These are phyloP conservation scores for Acronicta alni DNA, from an alignment of 2,888 invertebrate species.

Conservation along the genomic window DNA sequence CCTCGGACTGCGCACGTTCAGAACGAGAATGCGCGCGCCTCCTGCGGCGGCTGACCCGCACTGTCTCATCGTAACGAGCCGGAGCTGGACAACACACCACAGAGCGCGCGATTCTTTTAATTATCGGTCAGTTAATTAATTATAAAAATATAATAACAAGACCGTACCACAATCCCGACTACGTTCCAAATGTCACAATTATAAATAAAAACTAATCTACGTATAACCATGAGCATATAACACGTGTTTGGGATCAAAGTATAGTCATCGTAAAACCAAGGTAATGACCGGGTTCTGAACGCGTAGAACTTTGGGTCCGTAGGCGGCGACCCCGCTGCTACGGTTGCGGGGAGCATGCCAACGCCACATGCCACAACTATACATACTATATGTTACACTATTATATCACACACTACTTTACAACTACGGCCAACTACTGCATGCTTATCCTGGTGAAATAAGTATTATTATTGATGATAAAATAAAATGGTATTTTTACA, in stretches of 20 bases:
- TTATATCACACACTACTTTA: conserved; percentile 56
- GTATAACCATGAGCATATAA: conserved; percentile 46
- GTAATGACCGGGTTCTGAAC: conserved; percentile 72
- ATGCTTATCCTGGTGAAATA: conserved; percentile 68
- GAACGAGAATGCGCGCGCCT: conserved; percentile 53
- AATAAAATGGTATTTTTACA: no score
- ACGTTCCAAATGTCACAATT: conserved; percentile 46
- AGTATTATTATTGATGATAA: not conserved
- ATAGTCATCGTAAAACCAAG: conserved; percentile 48
- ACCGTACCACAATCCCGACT: conserved; percentile 57
- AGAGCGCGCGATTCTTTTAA: conserved; percentile 17
- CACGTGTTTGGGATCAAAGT: conserved; percentile 55
- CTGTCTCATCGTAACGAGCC: conserved; percentile 6
- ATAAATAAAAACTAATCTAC: conserved; percentile 50
- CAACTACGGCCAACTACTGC: conserved; percentile 69
- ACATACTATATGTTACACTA: conserved; percentile 68
- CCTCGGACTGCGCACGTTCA: conserved; percentile 67
- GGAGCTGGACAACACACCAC: conserved; percentile 37
- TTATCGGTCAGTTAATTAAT: conserved; percentile 42
- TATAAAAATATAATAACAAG: conserved; percentile 48
- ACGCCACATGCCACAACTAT: conserved; percentile 85
- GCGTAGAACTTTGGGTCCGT: conserved; percentile 67
- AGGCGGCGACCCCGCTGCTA: conserved; percentile 71
- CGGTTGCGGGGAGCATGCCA: conserved; percentile 85
- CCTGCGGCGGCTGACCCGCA: conserved; percentile 12